Evolutionary conservation across 2,113 vertebrate species (phyloP).

Genomic region (Xiphophorus hellerii): DNA sequence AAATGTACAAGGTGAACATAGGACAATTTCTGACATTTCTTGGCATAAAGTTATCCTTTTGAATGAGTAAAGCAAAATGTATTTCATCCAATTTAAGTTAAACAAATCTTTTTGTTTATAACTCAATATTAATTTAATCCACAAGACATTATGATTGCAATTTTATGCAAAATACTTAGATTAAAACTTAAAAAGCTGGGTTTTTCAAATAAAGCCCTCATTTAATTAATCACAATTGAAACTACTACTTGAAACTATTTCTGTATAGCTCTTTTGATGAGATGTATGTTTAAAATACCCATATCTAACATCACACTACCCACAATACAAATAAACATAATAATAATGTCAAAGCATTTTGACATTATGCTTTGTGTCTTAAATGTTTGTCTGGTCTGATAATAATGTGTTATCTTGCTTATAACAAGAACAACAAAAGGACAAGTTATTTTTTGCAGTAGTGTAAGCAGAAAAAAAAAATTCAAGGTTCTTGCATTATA

Average conservation of each 20-base stretch:
- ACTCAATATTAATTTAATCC: too few relatives aligned
- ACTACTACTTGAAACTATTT: not conserved
- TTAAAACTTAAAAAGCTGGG: not conserved
- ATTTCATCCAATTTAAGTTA: not conserved
- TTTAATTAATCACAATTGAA: not conserved
- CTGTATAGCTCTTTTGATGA: not conserved
- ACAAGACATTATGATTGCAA: too few relatives aligned
- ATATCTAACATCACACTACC: not conserved
- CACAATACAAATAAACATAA: not conserved
- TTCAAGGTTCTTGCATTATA: slow-evolving; percentile 14
- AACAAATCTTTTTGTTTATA: too few relatives aligned
- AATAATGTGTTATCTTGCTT: not conserved
- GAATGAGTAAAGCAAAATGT: not conserved
- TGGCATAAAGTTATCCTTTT: not conserved
- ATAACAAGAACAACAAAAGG: not conserved
- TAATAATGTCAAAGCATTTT: not conserved
- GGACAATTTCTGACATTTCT: too few relatives aligned
- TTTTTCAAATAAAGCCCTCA: not conserved
- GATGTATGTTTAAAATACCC: not conserved
- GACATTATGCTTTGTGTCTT: not conserved
- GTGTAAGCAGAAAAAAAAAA: not conserved
- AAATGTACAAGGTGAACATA: not conserved
- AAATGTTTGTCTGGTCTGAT: not conserved
- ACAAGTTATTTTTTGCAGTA: not conserved
- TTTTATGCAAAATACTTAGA: not conserved